A percentile compares a stretch with the other conserved stretches of the same genome.
phyloP scores from a whole-genome alignment of 1,140 invertebrate species.

The Vollenhovia emeryi region DNA sequence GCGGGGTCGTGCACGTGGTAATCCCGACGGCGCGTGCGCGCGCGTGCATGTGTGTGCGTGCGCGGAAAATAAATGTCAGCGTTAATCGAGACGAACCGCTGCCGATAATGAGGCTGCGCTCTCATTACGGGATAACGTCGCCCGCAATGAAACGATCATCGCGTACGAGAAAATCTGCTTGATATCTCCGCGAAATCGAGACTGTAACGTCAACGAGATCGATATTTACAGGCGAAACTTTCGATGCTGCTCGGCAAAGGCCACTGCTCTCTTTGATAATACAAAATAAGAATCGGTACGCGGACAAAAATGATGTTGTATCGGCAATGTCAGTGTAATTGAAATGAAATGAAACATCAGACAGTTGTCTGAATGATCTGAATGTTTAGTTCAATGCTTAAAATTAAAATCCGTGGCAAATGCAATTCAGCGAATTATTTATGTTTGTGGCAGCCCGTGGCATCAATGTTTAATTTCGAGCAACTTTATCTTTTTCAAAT shows the following conservation, averaged over 20 bases:
- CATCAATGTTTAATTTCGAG: too few species aligned
- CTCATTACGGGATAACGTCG: conserved; percentile 25
- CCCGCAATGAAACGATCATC: conserved; percentile 43
- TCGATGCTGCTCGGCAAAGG: conserved; percentile 18
- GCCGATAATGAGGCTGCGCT: conserved; percentile 61
- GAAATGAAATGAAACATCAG: too few species aligned
- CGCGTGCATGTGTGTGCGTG: background rate
- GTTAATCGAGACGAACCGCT: conserved; percentile 60
- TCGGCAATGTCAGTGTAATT: too few species aligned
- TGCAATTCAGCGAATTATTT: too few species aligned
- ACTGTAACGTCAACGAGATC: conserved; percentile 20
- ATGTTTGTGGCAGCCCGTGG: too few species aligned
- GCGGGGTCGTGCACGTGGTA: conserved; percentile 58
- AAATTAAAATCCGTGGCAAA: too few species aligned
- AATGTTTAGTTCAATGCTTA: too few species aligned
- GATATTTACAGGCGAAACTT: conserved; percentile 45
- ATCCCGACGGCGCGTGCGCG: conserved; percentile 29
- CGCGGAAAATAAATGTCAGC: conserved; percentile 47
- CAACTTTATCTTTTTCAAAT: too few species aligned
- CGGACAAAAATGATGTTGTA: too few species aligned
- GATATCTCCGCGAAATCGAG: conserved; percentile 29
- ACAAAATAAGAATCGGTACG: background rate
- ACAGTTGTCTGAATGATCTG: too few species aligned
- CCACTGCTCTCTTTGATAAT: background rate
- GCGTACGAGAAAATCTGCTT: background rate